Base-by-base conservation (phyloP, 1,140 invertebrate genomes). In the Panagrolaimus sp. region DNA sequence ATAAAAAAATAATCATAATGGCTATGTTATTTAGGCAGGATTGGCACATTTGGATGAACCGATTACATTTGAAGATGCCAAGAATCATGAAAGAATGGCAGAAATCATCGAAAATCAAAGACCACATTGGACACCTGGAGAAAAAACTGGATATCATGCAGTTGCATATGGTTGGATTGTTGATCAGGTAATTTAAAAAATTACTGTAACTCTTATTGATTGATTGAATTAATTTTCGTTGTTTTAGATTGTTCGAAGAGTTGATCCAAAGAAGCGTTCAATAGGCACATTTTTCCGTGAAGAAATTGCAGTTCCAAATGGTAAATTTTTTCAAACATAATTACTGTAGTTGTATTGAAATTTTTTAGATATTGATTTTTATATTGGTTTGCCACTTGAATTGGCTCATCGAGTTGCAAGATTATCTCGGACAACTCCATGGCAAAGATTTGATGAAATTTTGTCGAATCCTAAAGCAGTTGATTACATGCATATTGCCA, bases 81-180 rank as follows among this genome's bases (percentile, higher is more conserved):
- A 46, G 9, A 64, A 58, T 24, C 68, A 24, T 66, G 69, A 78
- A 8, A 55, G 43, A 55, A 76, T 78, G 66, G 24, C 64, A 15
- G 43, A 69, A 46, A 66, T 79, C n/a, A 48, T 78, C 8, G 77
- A 79, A 63, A 46, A 77, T 5, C 71, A 78, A 68, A 24, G 28
- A 21, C 76, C 76, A 1, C 75, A 78, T 26, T 79, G 76, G 77
- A 65, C 69, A 17, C 76, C 76, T 21, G 77, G 77, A 63, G 71
- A 58, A 10, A 17, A 48, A 14, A 45, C 72, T 17, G 76, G 76
- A 48, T 78, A 78, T 65, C 76, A 78, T 68, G 65, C 72, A 1
- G 65, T 78, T 17, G 79, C 77, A 21, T 80, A 68, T 68, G 78
- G 78, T 15, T 79, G 77, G 77, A 46, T 79, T 12, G 71, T 79